Conservation (phyloP, 2,888 invertebrate species). For the Ischnura elegans region DNA sequence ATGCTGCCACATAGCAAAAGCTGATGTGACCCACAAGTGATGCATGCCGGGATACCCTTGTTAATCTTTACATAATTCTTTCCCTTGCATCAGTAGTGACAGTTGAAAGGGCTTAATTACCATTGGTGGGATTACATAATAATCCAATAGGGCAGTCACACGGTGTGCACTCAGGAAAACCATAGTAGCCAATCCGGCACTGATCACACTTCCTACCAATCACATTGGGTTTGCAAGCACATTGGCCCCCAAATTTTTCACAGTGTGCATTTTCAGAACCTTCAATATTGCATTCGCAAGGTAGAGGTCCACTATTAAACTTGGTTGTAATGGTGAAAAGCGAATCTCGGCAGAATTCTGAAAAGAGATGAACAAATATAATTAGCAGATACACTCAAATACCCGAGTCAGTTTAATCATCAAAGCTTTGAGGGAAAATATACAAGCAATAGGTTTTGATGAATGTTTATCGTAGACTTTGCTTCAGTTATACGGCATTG, state of each 20-base stretch:
- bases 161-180: slow-evolving; percentile 95
- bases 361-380: slow-evolving; percentile 73
- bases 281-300: slow-evolving; percentile 93
- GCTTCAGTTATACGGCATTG: no score
- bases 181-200: slow-evolving; percentile 94
- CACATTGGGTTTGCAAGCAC: slow-evolving; percentile 93
- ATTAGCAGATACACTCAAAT: no score
- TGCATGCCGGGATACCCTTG: no score
- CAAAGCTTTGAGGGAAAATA: no score
- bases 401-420: no score
- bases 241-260: slow-evolving; percentile 96
- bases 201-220: slow-evolving; percentile 92
- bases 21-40: no score
- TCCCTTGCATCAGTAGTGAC: no score
- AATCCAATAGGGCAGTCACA: slow-evolving; percentile 93
- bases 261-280: slow-evolving; percentile 94
- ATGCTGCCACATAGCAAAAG: no score
- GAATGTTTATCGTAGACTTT: no score
- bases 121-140: slow-evolving; percentile 87
- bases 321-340: slow-evolving; percentile 96
- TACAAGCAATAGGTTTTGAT: no score
- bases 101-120: slow-evolving; percentile 73
- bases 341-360: slow-evolving; percentile 92
- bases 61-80: no score
- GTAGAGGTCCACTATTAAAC: slow-evolving; percentile 95